Evolutionary conservation across 2,888 invertebrate species (phyloP).

Genomic region (Stenurella melanura): DNA sequence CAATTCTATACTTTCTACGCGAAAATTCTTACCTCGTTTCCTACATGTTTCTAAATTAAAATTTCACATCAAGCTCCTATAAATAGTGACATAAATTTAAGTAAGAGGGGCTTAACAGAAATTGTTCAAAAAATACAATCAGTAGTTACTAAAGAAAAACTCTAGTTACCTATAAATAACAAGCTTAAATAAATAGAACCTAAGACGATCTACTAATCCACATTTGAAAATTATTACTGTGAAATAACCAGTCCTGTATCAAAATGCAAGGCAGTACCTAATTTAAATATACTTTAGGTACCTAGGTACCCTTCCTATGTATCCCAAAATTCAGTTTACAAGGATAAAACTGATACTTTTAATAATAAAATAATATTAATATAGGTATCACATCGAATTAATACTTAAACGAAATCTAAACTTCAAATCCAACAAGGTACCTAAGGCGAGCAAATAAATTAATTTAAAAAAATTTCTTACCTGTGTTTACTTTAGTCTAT

Average conservation of each 20-base stretch:
- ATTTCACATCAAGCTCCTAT: no score
- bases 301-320: no score
- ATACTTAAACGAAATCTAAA: not conserved
- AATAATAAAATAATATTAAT: not conserved
- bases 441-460: not conserved
- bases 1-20: no score
- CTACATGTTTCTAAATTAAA: no score
- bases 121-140: no score
- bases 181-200: slow-evolving; percentile 17
- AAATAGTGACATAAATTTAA: no score
- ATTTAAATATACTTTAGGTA: not conserved
- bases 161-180: not conserved
- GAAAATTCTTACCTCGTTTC: no score
- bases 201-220: slow-evolving; percentile 30
- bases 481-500: slow-evolving; percentile 4
- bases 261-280: not conserved
- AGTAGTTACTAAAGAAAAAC: no score
- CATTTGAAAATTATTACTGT: slow-evolving; percentile 14
- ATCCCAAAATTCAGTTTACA: no score
- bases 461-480: not conserved
- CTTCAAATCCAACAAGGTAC: not conserved
- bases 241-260: not conserved
- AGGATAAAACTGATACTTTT: not conserved
- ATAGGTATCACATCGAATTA: not conserved
- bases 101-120: no score